Percentiles rank a stretch among this genome's conserved stretches.
These are phyloP conservation scores for Microplitis manilae DNA, from an alignment of 2,888 invertebrate genomes.

Conservation along the genomic window DNA sequence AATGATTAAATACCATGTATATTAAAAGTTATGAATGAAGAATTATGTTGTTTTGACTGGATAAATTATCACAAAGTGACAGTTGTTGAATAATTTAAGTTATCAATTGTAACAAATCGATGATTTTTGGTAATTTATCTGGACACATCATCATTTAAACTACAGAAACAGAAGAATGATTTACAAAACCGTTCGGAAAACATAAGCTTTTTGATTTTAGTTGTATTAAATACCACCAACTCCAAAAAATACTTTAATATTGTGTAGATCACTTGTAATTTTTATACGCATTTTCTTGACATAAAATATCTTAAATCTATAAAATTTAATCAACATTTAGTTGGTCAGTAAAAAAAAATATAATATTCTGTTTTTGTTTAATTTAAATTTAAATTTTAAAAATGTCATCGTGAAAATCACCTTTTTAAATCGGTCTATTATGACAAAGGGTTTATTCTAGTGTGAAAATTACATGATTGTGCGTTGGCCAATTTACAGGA, in stretches of 20 bases:
- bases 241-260: constrained; percentile 6
- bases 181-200: constrained; percentile 62
- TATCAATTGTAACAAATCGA: constrained; percentile 5
- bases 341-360: too few relatives aligned
- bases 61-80: too few relatives aligned
- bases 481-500: constrained; percentile 66
- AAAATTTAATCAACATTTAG: constrained; percentile 58
- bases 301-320: constrained; percentile 36
- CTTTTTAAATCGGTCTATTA: constrained; percentile 55
- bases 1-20: background rate
- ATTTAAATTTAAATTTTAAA: constrained; percentile 43
- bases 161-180: constrained; percentile 7
- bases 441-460: constrained; percentile 64
- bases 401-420: constrained; percentile 66
- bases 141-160: constrained; percentile 59
- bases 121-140: constrained; percentile 15
- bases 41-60: background rate
- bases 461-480: constrained; percentile 59
- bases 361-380: background rate
- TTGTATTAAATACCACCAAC: constrained; percentile 11
- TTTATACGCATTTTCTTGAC: background rate
- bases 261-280: constrained; percentile 12
- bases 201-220: constrained; percentile 56
- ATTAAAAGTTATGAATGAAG: background rate
- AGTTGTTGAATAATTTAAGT: constrained; percentile 1